Percentiles rank a stretch among this genome's conserved stretches.
phyloP scores from a whole-genome alignment of 2,113 vertebrate species.

The Monarcha castaneiventris region DNA sequence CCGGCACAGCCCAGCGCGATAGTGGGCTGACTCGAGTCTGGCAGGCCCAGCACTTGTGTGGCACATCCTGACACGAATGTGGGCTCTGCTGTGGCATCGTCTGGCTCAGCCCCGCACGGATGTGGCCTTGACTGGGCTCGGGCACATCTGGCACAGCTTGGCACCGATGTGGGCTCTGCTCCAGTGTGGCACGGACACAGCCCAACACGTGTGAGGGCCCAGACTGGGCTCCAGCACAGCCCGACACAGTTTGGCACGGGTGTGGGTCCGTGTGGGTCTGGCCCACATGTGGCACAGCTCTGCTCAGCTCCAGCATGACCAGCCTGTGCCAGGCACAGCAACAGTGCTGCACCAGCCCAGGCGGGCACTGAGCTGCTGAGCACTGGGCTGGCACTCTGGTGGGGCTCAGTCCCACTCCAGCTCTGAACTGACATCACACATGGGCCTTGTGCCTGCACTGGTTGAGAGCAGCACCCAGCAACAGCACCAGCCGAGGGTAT shows the following conservation, averaged over 20 bases:
- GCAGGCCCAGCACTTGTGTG: background rate
- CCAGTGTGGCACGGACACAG: background rate
- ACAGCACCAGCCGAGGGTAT: no score
- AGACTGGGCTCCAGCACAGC: background rate
- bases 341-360: no score
- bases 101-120: background rate
- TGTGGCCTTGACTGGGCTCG: background rate
- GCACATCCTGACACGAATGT: no score
- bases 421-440: background rate
- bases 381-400: no score
- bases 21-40: background rate
- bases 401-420: background rate
- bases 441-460: background rate
- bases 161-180: background rate
- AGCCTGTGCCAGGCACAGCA: background rate
- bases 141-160: no score
- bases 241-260: fast-evolving
- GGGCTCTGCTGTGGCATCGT: background rate
- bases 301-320: background rate
- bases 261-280: background rate
- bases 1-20: background rate
- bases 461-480: background rate
- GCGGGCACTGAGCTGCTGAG: no score
- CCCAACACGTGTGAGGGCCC: background rate
- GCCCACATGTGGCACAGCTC: background rate